Evolutionary conservation across 2,888 invertebrate species (phyloP).

Genomic region (Spilosoma lubricipeda): DNA sequence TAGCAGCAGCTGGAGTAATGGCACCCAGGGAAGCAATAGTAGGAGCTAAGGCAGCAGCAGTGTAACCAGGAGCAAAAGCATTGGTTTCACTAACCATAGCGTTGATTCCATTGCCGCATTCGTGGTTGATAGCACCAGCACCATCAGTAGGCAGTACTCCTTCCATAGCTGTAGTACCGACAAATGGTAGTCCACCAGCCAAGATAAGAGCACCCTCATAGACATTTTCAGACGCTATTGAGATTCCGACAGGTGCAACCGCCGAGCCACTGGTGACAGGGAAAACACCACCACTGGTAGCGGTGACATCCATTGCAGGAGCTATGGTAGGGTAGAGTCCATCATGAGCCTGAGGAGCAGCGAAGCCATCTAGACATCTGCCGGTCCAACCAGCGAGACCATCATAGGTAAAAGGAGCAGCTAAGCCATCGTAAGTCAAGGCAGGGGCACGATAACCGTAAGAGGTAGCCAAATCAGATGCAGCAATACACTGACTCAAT

Average conservation of each 20-base stretch:
- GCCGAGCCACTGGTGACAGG: slow-evolving; percentile 28
- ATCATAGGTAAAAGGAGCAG: not conserved
- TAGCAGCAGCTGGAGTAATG: not conserved
- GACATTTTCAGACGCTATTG: slow-evolving; percentile 41
- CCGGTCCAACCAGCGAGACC: not conserved
- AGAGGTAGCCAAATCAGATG: not conserved
- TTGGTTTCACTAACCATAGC: slow-evolving; percentile 30
- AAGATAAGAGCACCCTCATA: slow-evolving; percentile 37
- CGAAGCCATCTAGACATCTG: slow-evolving; percentile 13
- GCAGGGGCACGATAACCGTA: not conserved
- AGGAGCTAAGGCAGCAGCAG: not conserved
- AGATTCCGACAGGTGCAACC: slow-evolving; percentile 57
- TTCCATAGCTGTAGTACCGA: slow-evolving; percentile 27
- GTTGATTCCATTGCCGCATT: slow-evolving; percentile 34
- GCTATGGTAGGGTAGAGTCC: not conserved
- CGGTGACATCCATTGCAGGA: slow-evolving; percentile 31
- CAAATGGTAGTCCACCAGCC: slow-evolving; percentile 37
- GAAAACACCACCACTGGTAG: slow-evolving; percentile 27
- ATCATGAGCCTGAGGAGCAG: slow-evolving; percentile 28
- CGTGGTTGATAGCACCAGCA: slow-evolving; percentile 26
- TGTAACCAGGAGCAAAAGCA: slow-evolving; percentile 16
- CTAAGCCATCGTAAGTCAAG: not conserved
- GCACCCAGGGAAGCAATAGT: not conserved
- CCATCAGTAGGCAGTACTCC: slow-evolving; percentile 29
- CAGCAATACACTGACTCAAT: slow-evolving; percentile 30